phyloP scores from a whole-genome alignment of 2,797 vertebrate species.

The Capromys pilorides region DNA sequence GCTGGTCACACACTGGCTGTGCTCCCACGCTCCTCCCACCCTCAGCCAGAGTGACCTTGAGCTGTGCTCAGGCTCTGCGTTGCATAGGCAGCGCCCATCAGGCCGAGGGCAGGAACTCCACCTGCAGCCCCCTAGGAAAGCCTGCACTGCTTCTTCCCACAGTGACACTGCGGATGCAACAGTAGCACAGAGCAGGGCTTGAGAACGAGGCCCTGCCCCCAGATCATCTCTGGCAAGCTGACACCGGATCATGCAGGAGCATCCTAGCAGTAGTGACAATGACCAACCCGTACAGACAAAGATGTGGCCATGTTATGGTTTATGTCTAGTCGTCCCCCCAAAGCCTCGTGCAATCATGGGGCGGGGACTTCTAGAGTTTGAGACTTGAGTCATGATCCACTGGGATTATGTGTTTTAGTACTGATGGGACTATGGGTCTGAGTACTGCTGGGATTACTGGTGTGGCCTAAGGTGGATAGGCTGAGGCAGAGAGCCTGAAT shows the following conservation, averaged over 20 bases:
- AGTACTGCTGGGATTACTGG: too few relatives aligned
- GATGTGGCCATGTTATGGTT: too few relatives aligned
- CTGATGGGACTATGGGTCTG: too few relatives aligned
- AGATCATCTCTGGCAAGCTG: neutral
- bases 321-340: too few relatives aligned
- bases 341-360: too few relatives aligned
- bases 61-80: neutral
- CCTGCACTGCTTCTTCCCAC: neutral
- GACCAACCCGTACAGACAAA: neutral
- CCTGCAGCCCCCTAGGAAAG: neutral
- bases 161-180: accelerated
- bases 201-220: neutral
- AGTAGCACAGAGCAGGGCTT: neutral
- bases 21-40: accelerated
- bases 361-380: too few relatives aligned
- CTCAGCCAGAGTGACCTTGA: neutral
- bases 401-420: too few relatives aligned
- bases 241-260: neutral
- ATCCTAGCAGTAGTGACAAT: neutral
- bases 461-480: too few relatives aligned
- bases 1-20: neutral
- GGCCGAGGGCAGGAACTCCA: neutral
- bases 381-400: too few relatives aligned
- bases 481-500: too few relatives aligned
- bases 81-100: neutral